These are phyloP conservation scores for Myotis pilosus DNA, from an alignment of 2,797 vertebrate genomes.

Conservation along the genomic window DNA sequence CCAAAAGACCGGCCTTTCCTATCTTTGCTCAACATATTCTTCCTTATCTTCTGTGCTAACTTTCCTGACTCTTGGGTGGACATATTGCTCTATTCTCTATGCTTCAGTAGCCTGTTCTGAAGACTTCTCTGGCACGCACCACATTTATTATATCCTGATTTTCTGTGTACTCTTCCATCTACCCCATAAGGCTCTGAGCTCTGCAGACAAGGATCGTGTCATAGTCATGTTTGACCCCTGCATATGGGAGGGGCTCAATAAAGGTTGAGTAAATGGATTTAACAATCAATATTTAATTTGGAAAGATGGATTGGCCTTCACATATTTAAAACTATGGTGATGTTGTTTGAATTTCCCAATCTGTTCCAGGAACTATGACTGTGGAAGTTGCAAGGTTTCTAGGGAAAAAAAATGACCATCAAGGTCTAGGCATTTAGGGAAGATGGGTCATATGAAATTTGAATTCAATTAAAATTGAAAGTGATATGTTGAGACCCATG, in stretches of 20 bases:
- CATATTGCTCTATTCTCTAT: not conserved
- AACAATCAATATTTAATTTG: not conserved
- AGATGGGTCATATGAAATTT: conserved; percentile 49
- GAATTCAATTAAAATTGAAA: not conserved
- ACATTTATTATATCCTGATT: not conserved
- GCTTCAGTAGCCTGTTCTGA: not conserved
- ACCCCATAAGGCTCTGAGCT: not conserved
- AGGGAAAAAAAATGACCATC: conserved; percentile 30
- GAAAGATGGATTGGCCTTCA: not conserved
- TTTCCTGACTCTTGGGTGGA: not conserved
- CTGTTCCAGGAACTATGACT: not conserved
- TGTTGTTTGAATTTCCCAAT: not conserved
- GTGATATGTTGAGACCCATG: not conserved
- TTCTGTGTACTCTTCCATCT: not conserved
- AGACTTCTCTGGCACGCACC: not conserved
- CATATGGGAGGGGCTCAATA: not conserved
- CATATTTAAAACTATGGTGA: not conserved
- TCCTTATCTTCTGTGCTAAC: not conserved
- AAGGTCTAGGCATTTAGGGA: conserved; percentile 49
- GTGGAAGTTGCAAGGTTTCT: conserved; percentile 49
- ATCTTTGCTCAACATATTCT: not conserved
- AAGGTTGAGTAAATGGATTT: not conserved
- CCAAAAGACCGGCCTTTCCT: not conserved
- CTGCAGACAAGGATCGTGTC: not conserved
- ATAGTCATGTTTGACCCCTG: not conserved